Base-by-base conservation (phyloP, 37 sponge, comb jelly and placozoan genomes). In the Amphimedon queenslandica region DNA sequence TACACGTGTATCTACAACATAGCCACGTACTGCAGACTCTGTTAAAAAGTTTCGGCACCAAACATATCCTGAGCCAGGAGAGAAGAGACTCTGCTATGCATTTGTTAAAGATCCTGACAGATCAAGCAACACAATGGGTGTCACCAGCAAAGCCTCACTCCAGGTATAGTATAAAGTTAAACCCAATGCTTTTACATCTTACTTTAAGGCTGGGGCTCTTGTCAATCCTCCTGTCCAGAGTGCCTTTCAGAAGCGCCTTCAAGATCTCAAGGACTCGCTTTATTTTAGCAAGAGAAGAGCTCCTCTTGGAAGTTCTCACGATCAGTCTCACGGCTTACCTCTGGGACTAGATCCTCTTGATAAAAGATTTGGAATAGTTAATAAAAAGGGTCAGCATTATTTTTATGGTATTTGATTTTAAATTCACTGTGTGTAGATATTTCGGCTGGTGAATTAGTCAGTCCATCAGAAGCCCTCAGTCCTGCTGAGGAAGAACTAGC, bases 171-270 rank as follows among this genome's bases (percentile, higher is more conserved):
- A 27, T 40, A 35, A 55, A 57, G 8, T n/a, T 30, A 51, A 6
- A 36, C 31, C 24, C 41, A 42, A 42, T 63, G 34, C 4, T n/a
- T 18, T 63, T 32, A 10, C 20, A 10, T 37, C 6, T 10, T 55
- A 67, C 67, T 37, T 71, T 16, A 65, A 96, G 90, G 96, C 93
- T 0, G 34, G 58, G 0, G 82, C 80, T 5, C 73, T 99, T 18
- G 76, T 92, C 18, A 99, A 94, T 42, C 96, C 99, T 42, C 39
- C 76, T 4, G 83, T 79, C 8, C 87, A 80, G 61, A 89, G 91
- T 20, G 63, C 72, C 31, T 92, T 89, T 73, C 66, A 88, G 58
- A 88, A 92, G 40, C 29, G 57, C 11, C n/a, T 72, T 40, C 67
- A 85, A 36, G 72, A 92, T 56, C 79, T 70, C 33, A 71, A 79